Conservation (phyloP, 2,113 vertebrate genomes). For the Neomonachus schauinslandi region DNA sequence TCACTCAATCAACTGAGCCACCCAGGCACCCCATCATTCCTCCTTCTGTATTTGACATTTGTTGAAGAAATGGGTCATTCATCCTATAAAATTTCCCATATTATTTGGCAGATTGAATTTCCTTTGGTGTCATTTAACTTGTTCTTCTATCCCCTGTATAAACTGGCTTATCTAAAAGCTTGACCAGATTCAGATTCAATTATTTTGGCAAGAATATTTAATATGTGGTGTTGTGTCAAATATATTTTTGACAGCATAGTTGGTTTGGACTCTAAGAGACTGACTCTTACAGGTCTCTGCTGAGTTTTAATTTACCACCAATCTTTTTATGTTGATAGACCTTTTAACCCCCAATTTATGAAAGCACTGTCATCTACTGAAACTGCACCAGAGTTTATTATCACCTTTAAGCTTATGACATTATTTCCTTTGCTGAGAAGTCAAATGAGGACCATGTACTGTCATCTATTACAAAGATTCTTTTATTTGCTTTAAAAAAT, state of each 20-base stretch:
- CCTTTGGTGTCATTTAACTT: not conserved
- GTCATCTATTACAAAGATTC: not conserved
- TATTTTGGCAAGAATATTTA: slow-evolving; percentile 14
- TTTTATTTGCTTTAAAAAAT: not conserved
- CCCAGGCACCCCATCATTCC: not conserved
- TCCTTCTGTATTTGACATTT: not conserved
- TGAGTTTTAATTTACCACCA: not conserved
- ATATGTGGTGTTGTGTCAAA: not conserved
- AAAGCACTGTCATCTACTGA: not conserved
- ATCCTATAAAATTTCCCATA: not conserved
- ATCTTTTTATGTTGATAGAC: not conserved
- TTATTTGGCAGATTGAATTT: not conserved
- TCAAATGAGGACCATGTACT: not conserved
- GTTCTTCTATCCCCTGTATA: not conserved
- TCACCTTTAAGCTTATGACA: slow-evolving; percentile 13
- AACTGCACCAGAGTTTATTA: slow-evolving; percentile 5
- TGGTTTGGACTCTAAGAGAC: not conserved
- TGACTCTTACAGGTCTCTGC: not conserved
- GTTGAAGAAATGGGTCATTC: not conserved
- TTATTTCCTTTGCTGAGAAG: slow-evolving; percentile 22
- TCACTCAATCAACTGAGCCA: not conserved
- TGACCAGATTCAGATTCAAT: slow-evolving; percentile 5
- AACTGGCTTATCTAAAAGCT: not conserved
- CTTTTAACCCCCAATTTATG: not conserved
- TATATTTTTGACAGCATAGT: not conserved